These are phyloP conservation scores for Eurystomus glaucurus DNA, from an alignment of 2,797 vertebrate genomes.

Conservation along the genomic window DNA sequence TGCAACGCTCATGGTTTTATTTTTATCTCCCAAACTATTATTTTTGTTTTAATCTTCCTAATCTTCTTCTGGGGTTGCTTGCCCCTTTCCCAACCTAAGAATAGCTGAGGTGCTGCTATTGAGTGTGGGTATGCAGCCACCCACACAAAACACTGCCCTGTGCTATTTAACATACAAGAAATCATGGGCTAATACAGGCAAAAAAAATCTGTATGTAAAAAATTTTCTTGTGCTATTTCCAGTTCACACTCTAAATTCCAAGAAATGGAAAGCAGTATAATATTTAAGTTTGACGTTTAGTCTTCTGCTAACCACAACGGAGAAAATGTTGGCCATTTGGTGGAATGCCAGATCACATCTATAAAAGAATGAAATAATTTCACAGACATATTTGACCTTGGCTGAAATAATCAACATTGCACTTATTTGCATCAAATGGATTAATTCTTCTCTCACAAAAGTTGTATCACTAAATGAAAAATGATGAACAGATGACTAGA, in stretches of 20 bases:
- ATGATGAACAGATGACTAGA: neutral
- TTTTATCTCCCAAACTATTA: neutral
- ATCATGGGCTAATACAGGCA: fast-evolving
- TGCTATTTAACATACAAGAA: neutral
- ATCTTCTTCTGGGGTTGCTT: neutral
- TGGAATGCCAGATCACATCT: neutral
- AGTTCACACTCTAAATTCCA: neutral
- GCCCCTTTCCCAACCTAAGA: neutral
- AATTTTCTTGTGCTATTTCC: neutral
- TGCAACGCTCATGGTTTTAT: neutral
- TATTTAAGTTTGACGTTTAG: neutral
- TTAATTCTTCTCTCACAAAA: neutral
- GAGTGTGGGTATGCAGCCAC: neutral
- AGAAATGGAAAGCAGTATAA: neutral
- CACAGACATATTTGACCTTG: neutral
- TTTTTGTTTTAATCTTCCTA: constrained; percentile 23
- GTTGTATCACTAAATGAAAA: neutral
- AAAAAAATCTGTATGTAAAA: neutral
- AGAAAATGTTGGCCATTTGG: neutral
- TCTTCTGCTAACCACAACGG: neutral
- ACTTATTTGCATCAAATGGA: neutral
- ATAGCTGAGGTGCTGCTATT: neutral
- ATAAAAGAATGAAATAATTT: neutral
- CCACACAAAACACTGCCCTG: neutral
- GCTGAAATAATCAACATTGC: neutral